Conservation (phyloP, 1,140 invertebrate genomes). For the Cotesia typhae region DNA sequence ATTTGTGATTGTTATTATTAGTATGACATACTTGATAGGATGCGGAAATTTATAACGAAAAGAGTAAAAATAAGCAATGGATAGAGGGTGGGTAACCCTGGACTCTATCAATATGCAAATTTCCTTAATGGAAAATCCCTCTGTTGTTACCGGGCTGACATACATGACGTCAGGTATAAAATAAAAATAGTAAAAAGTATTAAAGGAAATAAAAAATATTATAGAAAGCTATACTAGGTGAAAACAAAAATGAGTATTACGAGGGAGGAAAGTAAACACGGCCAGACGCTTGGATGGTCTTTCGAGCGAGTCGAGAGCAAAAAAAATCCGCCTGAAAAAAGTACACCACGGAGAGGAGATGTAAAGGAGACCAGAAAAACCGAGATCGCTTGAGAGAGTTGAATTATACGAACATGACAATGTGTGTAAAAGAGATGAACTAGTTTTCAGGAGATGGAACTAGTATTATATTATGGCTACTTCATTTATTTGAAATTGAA, state of each 20-base stretch:
- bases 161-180: conserved; percentile 41
- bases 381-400: neutral
- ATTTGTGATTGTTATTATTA: too few species aligned
- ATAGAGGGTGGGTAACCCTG: conserved; percentile 7
- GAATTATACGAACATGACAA: neutral
- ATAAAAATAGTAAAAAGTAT: conserved; percentile 3
- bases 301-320: conserved; percentile 23
- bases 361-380: conserved; percentile 9
- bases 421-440: conserved; percentile 8
- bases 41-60: neutral
- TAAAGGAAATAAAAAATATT: conserved; percentile 11
- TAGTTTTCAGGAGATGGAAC: too few species aligned
- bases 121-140: conserved; percentile 52
- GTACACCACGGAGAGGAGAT: neutral
- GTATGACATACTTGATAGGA: neutral
- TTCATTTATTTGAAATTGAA: too few species aligned
- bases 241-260: neutral
- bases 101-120: conserved; percentile 57
- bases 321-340: conserved; percentile 29
- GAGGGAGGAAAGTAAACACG: neutral
- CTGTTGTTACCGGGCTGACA: conserved; percentile 36
- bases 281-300: conserved; percentile 32
- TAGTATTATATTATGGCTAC: too few species aligned
- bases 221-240: conserved; percentile 1
- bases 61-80: neutral